Evolutionary conservation across 2,113 vertebrate species (phyloP).

Genomic region (Ageneiosus marmoratus): DNA sequence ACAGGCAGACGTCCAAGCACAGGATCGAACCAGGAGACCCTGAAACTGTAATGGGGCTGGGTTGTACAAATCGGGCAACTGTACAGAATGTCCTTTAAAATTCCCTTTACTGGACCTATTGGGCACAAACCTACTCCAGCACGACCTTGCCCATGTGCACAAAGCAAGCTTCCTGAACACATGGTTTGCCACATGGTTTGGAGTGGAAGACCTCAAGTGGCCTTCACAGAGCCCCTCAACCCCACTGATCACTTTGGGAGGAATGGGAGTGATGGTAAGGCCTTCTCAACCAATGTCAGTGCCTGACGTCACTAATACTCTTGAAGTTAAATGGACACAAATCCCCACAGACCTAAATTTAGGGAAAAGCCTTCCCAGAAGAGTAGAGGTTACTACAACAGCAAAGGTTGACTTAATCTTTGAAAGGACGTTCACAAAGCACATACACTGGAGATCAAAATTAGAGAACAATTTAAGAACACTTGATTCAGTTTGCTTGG

Average conservation of each 20-base stretch:
- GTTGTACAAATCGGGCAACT: too few relatives aligned
- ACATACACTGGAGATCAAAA: too few relatives aligned
- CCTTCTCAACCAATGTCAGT: neutral
- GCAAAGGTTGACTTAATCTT: neutral
- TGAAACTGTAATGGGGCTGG: too few relatives aligned
- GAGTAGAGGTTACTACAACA: neutral
- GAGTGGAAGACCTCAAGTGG: neutral
- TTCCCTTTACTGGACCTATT: neutral
- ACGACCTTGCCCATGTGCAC: neutral
- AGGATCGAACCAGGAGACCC: too few relatives aligned
- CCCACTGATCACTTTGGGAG: neutral
- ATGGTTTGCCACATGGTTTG: neutral
- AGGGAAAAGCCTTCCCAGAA: conserved; percentile 1
- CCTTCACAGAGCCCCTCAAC: neutral
- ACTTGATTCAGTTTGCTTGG: too few relatives aligned
- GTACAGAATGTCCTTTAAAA: neutral
- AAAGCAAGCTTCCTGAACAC: neutral
- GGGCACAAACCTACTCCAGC: neutral
- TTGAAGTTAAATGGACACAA: neutral
- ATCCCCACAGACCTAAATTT: neutral
- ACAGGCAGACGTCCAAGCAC: neutral
- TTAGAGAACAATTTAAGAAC: too few relatives aligned
- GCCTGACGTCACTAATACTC: neutral
- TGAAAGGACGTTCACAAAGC: neutral
- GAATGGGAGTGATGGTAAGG: neutral